phyloP scores from a whole-genome alignment of 2,888 invertebrate genomes.

The Eupithecia dodoneata region DNA sequence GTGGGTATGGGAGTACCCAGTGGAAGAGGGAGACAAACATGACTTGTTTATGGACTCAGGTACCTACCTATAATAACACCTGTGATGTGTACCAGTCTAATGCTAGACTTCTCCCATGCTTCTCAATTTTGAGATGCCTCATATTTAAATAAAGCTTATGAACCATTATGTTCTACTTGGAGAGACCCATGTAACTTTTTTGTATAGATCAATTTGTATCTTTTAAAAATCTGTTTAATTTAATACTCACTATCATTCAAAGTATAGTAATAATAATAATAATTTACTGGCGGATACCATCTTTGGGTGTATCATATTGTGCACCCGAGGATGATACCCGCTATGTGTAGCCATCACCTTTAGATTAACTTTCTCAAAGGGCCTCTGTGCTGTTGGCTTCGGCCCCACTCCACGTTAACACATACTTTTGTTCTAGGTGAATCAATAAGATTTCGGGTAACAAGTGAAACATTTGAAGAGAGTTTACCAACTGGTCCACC shows the following conservation, averaged over 20 bases:
- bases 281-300: too few species aligned
- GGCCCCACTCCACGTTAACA: not conserved
- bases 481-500: constrained; percentile 91
- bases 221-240: too few species aligned
- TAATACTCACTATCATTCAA: too few species aligned
- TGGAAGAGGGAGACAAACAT: constrained; percentile 92
- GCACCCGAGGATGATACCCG: too few species aligned
- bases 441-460: constrained; percentile 93
- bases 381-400: too few species aligned
- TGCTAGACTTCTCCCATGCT: not conserved
- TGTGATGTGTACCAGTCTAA: not conserved
- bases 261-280: too few species aligned
- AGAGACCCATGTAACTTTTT: not conserved
- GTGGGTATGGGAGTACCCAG: constrained; percentile 98
- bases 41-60: constrained; percentile 97
- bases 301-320: too few species aligned
- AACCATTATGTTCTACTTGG: not conserved
- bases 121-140: not conserved
- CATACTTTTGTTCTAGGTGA: constrained; percentile 82
- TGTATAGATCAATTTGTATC: not conserved
- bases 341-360: too few species aligned
- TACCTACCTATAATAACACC: constrained; percentile 43
- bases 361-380: too few species aligned
- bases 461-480: constrained; percentile 95
- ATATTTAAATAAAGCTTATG: not conserved